Conservation (phyloP, 1,140 invertebrate species). For the Aphis gossypii region DNA sequence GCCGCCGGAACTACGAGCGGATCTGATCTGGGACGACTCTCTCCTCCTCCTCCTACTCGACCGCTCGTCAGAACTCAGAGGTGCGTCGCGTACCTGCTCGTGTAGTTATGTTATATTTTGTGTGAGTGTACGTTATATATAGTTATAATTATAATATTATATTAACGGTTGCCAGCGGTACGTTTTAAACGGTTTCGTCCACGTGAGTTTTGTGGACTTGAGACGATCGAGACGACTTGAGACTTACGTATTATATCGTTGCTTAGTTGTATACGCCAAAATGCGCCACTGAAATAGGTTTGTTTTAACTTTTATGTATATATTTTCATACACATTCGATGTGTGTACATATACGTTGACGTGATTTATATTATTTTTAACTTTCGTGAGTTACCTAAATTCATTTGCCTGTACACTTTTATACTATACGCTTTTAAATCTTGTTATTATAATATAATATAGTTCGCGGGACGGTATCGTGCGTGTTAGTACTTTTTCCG, state of each 20-base stretch:
- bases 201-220: not conserved
- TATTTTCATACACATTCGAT: not conserved
- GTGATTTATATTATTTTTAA: constrained; percentile 3
- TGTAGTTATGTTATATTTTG: not conserved
- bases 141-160: not conserved
- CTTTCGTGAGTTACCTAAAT: not conserved
- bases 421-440: not conserved
- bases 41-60: not conserved
- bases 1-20: not conserved
- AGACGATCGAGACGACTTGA: not conserved
- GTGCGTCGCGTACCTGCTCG: not conserved
- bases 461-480: not conserved
- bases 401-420: not conserved
- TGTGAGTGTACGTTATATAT: not conserved
- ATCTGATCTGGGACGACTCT: not conserved
- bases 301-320: not conserved
- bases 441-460: not conserved
- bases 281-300: not conserved
- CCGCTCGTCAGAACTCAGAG: not conserved
- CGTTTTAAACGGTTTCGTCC: not conserved
- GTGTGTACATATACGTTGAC: not conserved
- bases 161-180: not conserved
- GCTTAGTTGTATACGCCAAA: not conserved
- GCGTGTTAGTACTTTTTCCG: not conserved
- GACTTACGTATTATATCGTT: not conserved